phyloP scores from a whole-genome alignment of 2,888 invertebrate species.

The Clusia tigrina region DNA sequence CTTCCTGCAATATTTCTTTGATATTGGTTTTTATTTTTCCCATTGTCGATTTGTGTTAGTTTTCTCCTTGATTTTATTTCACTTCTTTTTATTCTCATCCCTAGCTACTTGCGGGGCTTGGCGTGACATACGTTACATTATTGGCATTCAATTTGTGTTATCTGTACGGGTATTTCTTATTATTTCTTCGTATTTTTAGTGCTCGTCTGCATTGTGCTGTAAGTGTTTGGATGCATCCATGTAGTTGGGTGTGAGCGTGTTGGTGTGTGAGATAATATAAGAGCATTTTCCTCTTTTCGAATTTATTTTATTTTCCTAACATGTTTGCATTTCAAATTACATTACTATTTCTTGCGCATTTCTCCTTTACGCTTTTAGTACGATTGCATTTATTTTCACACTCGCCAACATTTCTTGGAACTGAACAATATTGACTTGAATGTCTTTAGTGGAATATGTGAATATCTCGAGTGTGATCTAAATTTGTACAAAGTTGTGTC shows the following conservation, averaged over 20 bases:
- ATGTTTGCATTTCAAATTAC: neutral
- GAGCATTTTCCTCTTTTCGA: neutral
- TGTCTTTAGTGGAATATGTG: no score
- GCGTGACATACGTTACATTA: slow-evolving; percentile 55
- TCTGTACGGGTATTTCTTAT: slow-evolving; percentile 34
- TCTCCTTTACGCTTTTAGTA: neutral
- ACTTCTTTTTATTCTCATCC: slow-evolving; percentile 10
- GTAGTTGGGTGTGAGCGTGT: no score
- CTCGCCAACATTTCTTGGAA: no score
- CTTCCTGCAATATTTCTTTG: neutral
- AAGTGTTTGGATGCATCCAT: no score
- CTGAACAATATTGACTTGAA: no score
- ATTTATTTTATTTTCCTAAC: neutral
- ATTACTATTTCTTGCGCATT: neutral
- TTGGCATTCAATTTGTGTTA: slow-evolving; percentile 61
- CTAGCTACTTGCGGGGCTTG: slow-evolving; percentile 27
- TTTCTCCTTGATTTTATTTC: neutral
- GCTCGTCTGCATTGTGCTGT: slow-evolving; percentile 34
- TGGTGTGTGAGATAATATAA: no score
- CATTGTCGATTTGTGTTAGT: neutral
- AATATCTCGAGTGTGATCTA: no score
- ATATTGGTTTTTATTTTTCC: neutral
- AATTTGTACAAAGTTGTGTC: no score
- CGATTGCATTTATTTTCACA: neutral
- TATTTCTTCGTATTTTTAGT: slow-evolving; percentile 53